phyloP scores from a whole-genome alignment of 2,113 vertebrate genomes.

The Probosciger aterrimus region DNA sequence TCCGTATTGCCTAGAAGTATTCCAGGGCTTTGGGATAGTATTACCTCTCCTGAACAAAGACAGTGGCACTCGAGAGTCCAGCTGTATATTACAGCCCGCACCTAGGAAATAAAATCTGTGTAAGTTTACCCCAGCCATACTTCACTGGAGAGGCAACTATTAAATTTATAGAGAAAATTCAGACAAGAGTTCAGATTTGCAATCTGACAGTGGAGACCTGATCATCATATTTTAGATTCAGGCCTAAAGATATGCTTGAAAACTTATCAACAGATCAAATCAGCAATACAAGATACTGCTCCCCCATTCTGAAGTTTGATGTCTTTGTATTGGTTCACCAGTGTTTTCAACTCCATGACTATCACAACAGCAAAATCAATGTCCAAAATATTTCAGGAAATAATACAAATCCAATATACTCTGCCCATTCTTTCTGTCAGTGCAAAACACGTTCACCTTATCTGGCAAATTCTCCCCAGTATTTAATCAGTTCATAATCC shows the following conservation, averaged over 20 bases:
- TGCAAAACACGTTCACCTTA: background rate
- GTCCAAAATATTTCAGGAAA: background rate
- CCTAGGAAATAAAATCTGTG: background rate
- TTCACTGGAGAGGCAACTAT: background rate
- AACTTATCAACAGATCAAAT: background rate
- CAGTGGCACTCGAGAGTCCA: fast-evolving
- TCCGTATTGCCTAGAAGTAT: background rate
- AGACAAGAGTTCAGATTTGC: background rate
- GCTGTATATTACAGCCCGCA: background rate
- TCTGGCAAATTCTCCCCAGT: background rate
- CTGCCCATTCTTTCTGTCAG: background rate
- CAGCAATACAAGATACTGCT: background rate
- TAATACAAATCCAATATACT: background rate
- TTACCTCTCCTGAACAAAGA: background rate
- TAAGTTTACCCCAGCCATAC: background rate
- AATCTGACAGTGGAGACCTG: background rate
- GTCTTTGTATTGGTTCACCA: background rate
- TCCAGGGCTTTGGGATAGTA: background rate
- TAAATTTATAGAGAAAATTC: background rate
- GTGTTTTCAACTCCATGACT: background rate
- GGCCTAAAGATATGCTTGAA: background rate
- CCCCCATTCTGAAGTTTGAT: background rate
- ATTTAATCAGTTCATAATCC: background rate
- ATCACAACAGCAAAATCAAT: background rate
- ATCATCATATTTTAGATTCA: background rate